Conservation (phyloP, 2,888 invertebrate species). For the Enoplolaimus lenunculus region DNA sequence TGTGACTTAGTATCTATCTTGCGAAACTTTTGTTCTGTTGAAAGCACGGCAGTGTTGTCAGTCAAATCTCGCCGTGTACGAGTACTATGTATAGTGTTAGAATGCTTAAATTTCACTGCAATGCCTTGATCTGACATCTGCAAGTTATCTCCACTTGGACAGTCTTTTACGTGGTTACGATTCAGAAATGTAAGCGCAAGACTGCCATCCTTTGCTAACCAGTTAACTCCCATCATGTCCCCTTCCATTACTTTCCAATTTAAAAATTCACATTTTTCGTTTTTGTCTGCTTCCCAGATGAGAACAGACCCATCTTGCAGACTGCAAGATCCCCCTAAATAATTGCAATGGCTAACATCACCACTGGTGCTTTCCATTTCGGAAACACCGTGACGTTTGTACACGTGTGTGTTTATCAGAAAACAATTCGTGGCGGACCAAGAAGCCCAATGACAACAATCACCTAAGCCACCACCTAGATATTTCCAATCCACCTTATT, state of each 20-base stretch:
- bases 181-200: neutral
- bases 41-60: no score
- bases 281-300: neutral
- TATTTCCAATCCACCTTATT: neutral
- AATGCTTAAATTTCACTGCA: neutral
- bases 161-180: neutral
- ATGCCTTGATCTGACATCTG: neutral
- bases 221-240: neutral
- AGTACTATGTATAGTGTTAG: no score
- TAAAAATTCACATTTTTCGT: neutral
- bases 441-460: neutral
- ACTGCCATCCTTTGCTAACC: neutral
- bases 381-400: conserved; percentile 1
- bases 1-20: no score
- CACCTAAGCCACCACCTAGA: neutral
- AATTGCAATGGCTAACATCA: neutral
- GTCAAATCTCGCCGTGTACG: no score
- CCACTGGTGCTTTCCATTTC: neutral
- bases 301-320: neutral
- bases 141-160: neutral
- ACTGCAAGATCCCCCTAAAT: neutral
- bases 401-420: neutral
- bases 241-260: neutral
- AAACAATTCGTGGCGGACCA: neutral
- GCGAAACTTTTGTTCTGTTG: no score